A percentile compares a stretch with the other conserved stretches of the same genome.
Conservation (phyloP, 1,140 invertebrate genomes). For the Hirudo medicinalis region DNA sequence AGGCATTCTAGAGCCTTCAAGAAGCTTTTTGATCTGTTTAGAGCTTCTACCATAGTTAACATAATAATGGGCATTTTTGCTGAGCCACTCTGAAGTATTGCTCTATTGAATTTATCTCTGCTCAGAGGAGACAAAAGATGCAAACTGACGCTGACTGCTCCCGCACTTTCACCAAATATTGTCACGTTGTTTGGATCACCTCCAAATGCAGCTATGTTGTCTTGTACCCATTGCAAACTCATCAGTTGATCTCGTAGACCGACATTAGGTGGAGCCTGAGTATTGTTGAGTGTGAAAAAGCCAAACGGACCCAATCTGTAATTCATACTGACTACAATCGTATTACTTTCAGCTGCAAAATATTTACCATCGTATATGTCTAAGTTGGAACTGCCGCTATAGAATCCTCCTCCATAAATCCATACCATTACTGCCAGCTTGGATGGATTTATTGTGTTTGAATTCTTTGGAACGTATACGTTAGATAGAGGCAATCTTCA, state of each 20-base stretch:
- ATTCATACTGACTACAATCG: slow-evolving; percentile 86
- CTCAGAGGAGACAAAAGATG: slow-evolving; percentile 75
- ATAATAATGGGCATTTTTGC: slow-evolving; percentile 58
- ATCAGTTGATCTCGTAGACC: slow-evolving; percentile 63
- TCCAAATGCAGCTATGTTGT: slow-evolving; percentile 83
- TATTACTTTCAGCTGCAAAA: slow-evolving; percentile 60
- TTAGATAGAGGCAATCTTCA: slow-evolving; percentile 34
- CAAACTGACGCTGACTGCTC: slow-evolving; percentile 78
- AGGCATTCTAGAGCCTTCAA: slow-evolving; percentile 61
- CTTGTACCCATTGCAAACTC: slow-evolving; percentile 60
- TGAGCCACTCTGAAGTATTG: slow-evolving; percentile 48
- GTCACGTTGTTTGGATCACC: slow-evolving; percentile 88
- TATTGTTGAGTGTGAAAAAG: slow-evolving; percentile 75
- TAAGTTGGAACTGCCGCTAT: slow-evolving; percentile 69
- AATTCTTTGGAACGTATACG: slow-evolving; percentile 29
- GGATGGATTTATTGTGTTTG: slow-evolving; percentile 14
- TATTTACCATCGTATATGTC: slow-evolving; percentile 81
- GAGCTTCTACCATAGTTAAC: slow-evolving; percentile 65
- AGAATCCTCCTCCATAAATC: slow-evolving; percentile 81
- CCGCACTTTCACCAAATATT: slow-evolving; percentile 88
- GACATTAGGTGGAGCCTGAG: slow-evolving; percentile 82
- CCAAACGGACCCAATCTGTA: slow-evolving; percentile 79
- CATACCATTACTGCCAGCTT: slow-evolving; percentile 18
- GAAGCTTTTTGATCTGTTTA: slow-evolving; percentile 26
- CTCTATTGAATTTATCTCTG: slow-evolving; percentile 70